These are phyloP conservation scores for Eulemur albifrons DNA, from an alignment of 2,797 vertebrate genomes.

Conservation along the genomic window DNA sequence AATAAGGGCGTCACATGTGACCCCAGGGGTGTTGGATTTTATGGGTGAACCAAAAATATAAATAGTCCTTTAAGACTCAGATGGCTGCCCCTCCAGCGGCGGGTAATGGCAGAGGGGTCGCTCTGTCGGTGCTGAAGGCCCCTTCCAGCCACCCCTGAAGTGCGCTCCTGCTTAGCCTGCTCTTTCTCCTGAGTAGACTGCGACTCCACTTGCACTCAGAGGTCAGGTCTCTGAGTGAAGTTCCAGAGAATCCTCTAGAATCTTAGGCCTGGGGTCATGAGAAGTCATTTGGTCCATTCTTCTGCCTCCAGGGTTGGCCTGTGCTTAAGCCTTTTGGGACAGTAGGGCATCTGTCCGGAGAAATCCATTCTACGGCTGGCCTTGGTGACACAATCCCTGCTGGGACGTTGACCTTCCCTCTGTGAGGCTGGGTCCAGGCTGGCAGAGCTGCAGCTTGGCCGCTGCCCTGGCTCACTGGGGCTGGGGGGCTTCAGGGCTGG, in stretches of 20 bases:
- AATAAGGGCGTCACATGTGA: neutral
- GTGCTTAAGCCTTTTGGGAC: neutral
- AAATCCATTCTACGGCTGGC: neutral
- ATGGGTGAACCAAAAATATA: neutral
- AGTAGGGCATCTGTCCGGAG: neutral
- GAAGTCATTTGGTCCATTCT: neutral
- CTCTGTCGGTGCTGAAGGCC: neutral
- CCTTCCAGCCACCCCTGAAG: neutral
- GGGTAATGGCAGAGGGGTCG: neutral
- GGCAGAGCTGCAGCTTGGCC: too few relatives aligned
- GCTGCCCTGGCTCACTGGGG: neutral
- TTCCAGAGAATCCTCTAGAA: neutral
- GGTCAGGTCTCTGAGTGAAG: neutral
- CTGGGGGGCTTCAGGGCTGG: neutral
- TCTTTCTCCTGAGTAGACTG: neutral
- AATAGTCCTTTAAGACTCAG: neutral
- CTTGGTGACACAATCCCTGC: neutral
- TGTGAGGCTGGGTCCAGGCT: neutral
- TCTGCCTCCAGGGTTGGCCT: neutral
- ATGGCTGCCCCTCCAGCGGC: neutral
- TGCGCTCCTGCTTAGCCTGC: neutral
- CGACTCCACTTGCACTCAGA: neutral
- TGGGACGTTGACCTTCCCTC: neutral
- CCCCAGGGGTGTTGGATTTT: neutral
- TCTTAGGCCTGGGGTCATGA: neutral